Conservation (phyloP, 1,140 invertebrate genomes). For the Eupristina koningsbergeri region DNA sequence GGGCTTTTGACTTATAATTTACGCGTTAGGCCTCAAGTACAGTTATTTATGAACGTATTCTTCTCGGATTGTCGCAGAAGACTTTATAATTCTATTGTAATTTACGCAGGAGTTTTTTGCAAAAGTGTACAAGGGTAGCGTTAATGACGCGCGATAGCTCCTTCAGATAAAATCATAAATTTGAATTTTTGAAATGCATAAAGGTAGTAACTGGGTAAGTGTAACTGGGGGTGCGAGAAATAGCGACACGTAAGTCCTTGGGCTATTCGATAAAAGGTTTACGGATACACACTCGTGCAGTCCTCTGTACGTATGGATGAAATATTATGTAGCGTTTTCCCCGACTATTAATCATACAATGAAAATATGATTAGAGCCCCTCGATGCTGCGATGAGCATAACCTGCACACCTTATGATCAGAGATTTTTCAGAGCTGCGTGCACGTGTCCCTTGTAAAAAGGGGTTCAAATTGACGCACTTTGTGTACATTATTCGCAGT, state of each 20-base stretch:
- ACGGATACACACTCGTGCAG: too few relatives aligned
- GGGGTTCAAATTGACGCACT: constrained; percentile 35
- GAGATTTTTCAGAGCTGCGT: constrained; percentile 31
- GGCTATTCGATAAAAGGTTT: background rate
- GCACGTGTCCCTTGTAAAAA: constrained; percentile 37
- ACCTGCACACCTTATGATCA: constrained; percentile 26
- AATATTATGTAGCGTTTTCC: constrained; percentile 7
- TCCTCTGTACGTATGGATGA: background rate
- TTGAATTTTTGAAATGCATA: constrained; percentile 1
- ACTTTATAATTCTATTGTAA: constrained; percentile 41
- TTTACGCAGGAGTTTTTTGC: constrained; percentile 10
- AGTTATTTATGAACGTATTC: constrained; percentile 46
- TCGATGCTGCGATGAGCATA: constrained; percentile 3
- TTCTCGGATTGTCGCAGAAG: background rate
- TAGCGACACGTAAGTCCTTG: background rate
- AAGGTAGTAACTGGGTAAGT: constrained; percentile 25
- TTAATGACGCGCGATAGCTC: constrained; percentile 4
- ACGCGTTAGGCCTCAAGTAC: constrained; percentile 15
- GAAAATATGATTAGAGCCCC: constrained; percentile 41
- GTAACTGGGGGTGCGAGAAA: background rate
- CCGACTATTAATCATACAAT: constrained; percentile 35
- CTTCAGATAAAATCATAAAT: background rate
- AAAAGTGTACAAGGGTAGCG: background rate
- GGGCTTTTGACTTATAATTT: constrained; percentile 40
- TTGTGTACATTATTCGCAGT: constrained; percentile 28